These are phyloP conservation scores for Rhyacichthys aspro DNA, from an alignment of 2,797 vertebrate genomes.

Conservation along the genomic window DNA sequence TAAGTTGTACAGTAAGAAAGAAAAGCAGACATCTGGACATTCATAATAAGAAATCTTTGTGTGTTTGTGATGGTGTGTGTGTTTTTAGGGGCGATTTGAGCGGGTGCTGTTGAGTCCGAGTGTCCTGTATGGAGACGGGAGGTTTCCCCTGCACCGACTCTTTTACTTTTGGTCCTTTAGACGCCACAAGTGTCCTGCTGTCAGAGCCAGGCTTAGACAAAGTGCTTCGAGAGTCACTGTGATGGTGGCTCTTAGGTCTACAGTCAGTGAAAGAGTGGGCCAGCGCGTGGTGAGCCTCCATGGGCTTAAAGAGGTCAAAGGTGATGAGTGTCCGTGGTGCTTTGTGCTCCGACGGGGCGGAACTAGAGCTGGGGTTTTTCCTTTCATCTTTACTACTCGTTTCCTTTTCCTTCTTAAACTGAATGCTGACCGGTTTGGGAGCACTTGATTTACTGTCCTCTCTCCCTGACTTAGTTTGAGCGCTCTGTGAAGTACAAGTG, in stretches of 20 bases:
- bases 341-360: constrained; percentile 74
- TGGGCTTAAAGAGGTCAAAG: constrained; percentile 79
- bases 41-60: constrained; percentile 88
- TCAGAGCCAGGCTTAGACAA: constrained; percentile 80
- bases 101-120: constrained; percentile 78
- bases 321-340: constrained; percentile 74
- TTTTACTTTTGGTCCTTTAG: constrained; percentile 83
- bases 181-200: constrained; percentile 66
- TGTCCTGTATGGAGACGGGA: constrained; percentile 80
- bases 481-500: constrained; percentile 1
- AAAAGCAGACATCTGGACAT: constrained; percentile 67
- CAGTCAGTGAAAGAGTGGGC: constrained; percentile 78
- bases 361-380: constrained; percentile 74
- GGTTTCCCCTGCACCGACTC: constrained; percentile 80
- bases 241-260: constrained; percentile 73
- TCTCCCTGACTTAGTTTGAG: constrained; percentile 37
- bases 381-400: constrained; percentile 75
- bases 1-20: constrained; percentile 70
- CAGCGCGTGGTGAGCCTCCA: constrained; percentile 72
- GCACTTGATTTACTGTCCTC: constrained; percentile 56
- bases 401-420: constrained; percentile 70
- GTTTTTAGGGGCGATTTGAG: constrained; percentile 85
- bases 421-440: constrained; percentile 43
- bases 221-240: constrained; percentile 76
- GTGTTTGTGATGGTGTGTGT: constrained; percentile 78